phyloP scores from a whole-genome alignment of 2,113 vertebrate genomes.

The Uropsilus gracilis region DNA sequence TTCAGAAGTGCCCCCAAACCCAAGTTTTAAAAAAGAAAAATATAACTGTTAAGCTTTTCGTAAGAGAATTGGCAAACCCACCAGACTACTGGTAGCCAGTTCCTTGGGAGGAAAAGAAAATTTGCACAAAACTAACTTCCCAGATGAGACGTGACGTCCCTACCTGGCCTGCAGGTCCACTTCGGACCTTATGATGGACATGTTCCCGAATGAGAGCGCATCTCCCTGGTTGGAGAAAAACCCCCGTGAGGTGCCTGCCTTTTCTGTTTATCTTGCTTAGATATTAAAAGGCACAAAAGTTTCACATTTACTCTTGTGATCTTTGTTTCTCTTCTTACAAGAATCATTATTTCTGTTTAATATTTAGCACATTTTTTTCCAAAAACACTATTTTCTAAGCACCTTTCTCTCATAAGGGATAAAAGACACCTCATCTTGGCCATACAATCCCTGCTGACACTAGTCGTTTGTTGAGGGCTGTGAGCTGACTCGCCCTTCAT shows the following conservation, averaged over 20 bases:
- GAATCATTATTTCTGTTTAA: slow-evolving; percentile 66
- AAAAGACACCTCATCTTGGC: slow-evolving; percentile 12
- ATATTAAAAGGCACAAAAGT: slow-evolving; percentile 73
- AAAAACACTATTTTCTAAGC: slow-evolving; percentile 81
- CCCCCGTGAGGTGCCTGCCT: slow-evolving; percentile 52
- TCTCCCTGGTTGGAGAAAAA: slow-evolving; percentile 82
- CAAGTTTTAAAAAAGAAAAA: slow-evolving; percentile 55
- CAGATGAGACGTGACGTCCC: slow-evolving; percentile 76
- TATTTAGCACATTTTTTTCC: slow-evolving; percentile 63
- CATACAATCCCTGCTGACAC: neutral
- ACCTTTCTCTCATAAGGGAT: slow-evolving; percentile 61
- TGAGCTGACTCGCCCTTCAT: slow-evolving; percentile 66
- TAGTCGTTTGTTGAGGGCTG: slow-evolving; percentile 46
- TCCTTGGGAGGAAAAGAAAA: slow-evolving; percentile 72
- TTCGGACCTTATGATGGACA: slow-evolving; percentile 67
- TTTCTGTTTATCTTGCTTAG: slow-evolving; percentile 71
- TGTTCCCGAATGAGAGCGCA: slow-evolving; percentile 62
- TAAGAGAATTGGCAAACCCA: slow-evolving; percentile 63
- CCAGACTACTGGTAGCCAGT: slow-evolving; percentile 53
- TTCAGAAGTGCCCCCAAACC: slow-evolving; percentile 58
- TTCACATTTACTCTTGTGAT: slow-evolving; percentile 72
- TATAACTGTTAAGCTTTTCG: slow-evolving; percentile 70
- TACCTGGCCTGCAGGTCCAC: slow-evolving; percentile 48
- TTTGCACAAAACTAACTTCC: slow-evolving; percentile 79
- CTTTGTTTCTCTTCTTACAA: slow-evolving; percentile 64